Base-by-base conservation (phyloP, 2,113 vertebrate genomes). In the Catharus bicknelli region DNA sequence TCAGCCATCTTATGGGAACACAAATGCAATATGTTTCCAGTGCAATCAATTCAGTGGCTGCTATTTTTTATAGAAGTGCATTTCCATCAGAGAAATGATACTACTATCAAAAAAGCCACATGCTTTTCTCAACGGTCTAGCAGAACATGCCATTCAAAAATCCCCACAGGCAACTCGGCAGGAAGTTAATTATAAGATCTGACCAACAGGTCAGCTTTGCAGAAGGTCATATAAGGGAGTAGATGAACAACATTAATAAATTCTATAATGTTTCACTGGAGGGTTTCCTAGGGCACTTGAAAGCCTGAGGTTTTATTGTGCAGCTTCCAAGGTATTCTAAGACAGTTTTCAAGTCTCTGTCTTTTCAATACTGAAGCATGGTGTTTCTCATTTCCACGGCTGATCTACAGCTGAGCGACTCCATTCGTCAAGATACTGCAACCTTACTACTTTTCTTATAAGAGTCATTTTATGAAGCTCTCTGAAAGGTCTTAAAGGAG, bases 1-100 rank as follows among this genome's bases (percentile, higher is more conserved):
- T 97, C 96, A 22, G 96, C 89, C 78, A 98, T 96, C 45, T 98
- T 98, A 95, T 32, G 77, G 48, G 18, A 42, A 63, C n/a, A 93
- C 5, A 36, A 85, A 66, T 38, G 7, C 38, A 30, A 26, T 40
- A 48, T 21, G 54, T 75, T 30, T 80, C 59, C 19, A 21, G 50
- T 55, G 40, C 90, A 96, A 96, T 16, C 21, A 70, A 30, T 40
- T 90, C 20, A 48, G 20, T 30, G 32, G 13, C 58, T 86, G 55
- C 8, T 77, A 32, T 20, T 70, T 93, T 96, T 86, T 55, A 66
- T 40, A 45, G 22, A 7, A 93, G 11, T 45, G n/a, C 40, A 58
- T 50, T 76, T 93, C 55, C 80, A 53, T 86, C 85, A 62, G 29
- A 76, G 59, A 78, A 61, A 84, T 77, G 3, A 61, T 29, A 80